A percentile compares a stretch with the other conserved stretches of the same genome.
These are phyloP conservation scores for Schizotus pectinicornis DNA, from an alignment of 2,888 invertebrate genomes.

Conservation along the genomic window DNA sequence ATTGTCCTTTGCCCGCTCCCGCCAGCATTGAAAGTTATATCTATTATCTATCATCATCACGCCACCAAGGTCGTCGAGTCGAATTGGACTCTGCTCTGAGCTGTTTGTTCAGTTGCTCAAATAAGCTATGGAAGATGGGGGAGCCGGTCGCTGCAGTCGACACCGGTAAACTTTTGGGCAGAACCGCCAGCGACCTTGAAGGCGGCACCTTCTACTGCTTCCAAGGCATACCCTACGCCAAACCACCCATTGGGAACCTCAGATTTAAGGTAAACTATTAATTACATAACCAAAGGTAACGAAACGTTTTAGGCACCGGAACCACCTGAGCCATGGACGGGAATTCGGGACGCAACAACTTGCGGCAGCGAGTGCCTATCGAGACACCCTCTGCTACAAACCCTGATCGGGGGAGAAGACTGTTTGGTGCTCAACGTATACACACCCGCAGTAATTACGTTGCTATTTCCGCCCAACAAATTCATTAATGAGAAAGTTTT, in stretches of 20 bases:
- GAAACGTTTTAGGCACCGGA: conserved; percentile 34
- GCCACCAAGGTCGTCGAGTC: too few relatives aligned
- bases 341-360: conserved; percentile 38
- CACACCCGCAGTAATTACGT: conserved; percentile 26
- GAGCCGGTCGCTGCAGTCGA: conserved; percentile 33
- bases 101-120: too few relatives aligned
- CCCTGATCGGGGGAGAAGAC: conserved; percentile 44
- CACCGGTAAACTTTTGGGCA: conserved; percentile 47
- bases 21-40: too few relatives aligned
- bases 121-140: conserved; percentile 21
- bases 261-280: conserved; percentile 46
- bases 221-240: conserved; percentile 53
- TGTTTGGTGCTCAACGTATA: conserved; percentile 49
- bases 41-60: too few relatives aligned
- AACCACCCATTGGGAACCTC: conserved; percentile 48
- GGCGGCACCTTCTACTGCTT: conserved; percentile 47
- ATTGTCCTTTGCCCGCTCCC: too few relatives aligned
- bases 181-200: conserved; percentile 38
- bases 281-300: background rate
- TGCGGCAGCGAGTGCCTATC: conserved; percentile 39
- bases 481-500: too few relatives aligned
- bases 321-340: conserved; percentile 39
- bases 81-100: too few relatives aligned
- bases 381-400: conserved; percentile 25
- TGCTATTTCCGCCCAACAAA: too few relatives aligned